phyloP scores from a whole-genome alignment of 2,888 invertebrate genomes.

The Venustoraphidia nigricollis region DNA sequence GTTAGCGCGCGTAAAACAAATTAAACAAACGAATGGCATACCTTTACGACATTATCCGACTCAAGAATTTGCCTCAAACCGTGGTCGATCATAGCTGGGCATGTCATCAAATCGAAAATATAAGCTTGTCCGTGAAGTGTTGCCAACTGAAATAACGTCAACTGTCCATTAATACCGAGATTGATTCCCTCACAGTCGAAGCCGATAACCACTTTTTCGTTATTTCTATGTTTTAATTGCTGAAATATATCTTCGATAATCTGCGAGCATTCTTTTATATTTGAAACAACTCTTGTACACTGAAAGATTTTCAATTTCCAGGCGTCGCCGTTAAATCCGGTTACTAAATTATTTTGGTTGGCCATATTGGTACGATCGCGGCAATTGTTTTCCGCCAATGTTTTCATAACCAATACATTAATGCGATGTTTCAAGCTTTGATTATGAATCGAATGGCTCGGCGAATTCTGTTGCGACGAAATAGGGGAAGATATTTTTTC shows the following conservation, averaged over 20 bases:
- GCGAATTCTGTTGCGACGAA: constrained; percentile 5
- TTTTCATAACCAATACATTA: constrained; percentile 75
- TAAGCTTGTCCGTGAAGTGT: constrained; percentile 70
- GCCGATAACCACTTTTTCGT: constrained; percentile 48
- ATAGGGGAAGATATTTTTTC: not conserved
- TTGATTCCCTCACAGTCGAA: constrained; percentile 91
- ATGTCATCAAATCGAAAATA: constrained; percentile 75
- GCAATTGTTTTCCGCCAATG: constrained; percentile 72
- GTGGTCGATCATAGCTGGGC: constrained; percentile 65
- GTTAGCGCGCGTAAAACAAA: not conserved
- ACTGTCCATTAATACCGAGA: constrained; percentile 72
- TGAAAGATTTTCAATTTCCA: constrained; percentile 73
- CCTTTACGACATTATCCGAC: constrained; percentile 67
- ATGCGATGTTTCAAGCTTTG: constrained; percentile 78
- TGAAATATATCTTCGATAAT: constrained; percentile 50
- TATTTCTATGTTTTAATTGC: not conserved
- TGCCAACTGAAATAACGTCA: constrained; percentile 76
- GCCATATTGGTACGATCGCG: constrained; percentile 32
- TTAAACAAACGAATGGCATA: constrained; percentile 18
- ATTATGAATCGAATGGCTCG: constrained; percentile 35
- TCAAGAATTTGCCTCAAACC: constrained; percentile 70
- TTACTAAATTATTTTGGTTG: constrained; percentile 18
- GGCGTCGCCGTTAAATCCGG: constrained; percentile 39
- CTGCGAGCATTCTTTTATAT: constrained; percentile 59
- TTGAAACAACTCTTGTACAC: constrained; percentile 67